phyloP scores from a whole-genome alignment of 1,140 invertebrate genomes.

The Rhyzopertha dominica region DNA sequence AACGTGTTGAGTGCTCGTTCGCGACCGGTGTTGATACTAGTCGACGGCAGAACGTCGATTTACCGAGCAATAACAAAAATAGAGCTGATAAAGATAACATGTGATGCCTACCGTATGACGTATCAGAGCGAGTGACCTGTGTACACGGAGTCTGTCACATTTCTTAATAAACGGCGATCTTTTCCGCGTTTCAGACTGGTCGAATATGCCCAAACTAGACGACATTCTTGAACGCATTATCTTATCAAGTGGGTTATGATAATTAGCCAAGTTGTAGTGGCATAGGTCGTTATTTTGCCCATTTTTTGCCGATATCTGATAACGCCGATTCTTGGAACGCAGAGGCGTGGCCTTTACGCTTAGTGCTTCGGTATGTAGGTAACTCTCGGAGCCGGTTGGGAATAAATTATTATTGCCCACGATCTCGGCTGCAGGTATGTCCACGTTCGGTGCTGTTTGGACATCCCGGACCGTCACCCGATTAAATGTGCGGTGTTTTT shows the following conservation, averaged over 20 bases:
- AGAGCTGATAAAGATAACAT: constrained; percentile 25
- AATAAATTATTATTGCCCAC: too few relatives aligned
- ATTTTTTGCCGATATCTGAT: background rate
- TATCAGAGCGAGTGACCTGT: constrained; percentile 8
- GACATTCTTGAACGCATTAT: background rate
- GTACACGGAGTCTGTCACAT: too few relatives aligned
- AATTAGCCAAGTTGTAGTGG: background rate
- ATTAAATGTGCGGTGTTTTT: too few relatives aligned
- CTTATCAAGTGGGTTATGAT: background rate
- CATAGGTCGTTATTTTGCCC: background rate
- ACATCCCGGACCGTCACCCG: too few relatives aligned
- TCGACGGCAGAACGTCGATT: background rate
- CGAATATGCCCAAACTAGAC: background rate
- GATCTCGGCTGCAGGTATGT: too few relatives aligned
- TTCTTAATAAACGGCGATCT: too few relatives aligned
- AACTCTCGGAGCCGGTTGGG: too few relatives aligned
- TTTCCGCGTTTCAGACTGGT: background rate
- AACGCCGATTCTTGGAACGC: background rate
- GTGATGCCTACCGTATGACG: constrained; percentile 25
- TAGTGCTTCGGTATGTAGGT: constrained; percentile 27
- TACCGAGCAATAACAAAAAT: constrained; percentile 11
- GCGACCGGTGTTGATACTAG: background rate
- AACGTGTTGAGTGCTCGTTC: constrained; percentile 1
- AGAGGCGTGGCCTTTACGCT: constrained; percentile 14
- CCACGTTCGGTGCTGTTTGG: too few relatives aligned